A percentile compares a stretch with the other conserved stretches of the same genome.
Evolutionary conservation across 2,888 invertebrate genomes (phyloP).

Genomic region (Tiphia femorata): DNA sequence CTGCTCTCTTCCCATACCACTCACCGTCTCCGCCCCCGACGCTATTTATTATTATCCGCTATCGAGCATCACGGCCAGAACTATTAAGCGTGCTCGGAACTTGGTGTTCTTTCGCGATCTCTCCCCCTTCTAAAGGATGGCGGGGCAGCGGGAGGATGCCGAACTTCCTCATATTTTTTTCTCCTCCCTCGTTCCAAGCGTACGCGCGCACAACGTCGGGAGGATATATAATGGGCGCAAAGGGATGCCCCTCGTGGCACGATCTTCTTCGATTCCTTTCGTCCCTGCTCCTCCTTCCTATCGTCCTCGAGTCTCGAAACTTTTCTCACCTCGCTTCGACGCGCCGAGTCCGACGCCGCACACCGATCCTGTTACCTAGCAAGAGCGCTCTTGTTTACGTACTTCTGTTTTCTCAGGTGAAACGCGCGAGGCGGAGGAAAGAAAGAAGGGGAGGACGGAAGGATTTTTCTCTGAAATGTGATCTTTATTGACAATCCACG

Average conservation of each 20-base stretch:
- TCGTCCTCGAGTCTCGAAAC: neutral
- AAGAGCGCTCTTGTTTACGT: too few relatives aligned
- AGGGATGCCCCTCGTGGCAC: neutral
- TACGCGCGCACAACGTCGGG: neutral
- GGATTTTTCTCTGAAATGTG: too few relatives aligned
- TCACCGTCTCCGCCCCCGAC: neutral
- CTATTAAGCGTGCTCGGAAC: slow-evolving; percentile 42
- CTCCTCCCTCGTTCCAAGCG: neutral
- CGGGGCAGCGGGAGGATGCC: too few relatives aligned
- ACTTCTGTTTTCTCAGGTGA: too few relatives aligned
- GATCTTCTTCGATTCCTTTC: neutral
- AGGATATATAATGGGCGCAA: too few relatives aligned
- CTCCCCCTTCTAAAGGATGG: too few relatives aligned
- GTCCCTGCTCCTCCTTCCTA: neutral
- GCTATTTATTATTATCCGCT: slow-evolving; percentile 64
- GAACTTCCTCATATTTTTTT: slow-evolving; percentile 27
- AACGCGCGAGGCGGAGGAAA: too few relatives aligned
- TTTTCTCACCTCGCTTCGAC: slow-evolving; percentile 1
- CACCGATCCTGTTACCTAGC: too few relatives aligned
- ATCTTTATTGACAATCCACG: too few relatives aligned
- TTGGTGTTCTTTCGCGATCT: slow-evolving; percentile 45
- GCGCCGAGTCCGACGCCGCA: too few relatives aligned
- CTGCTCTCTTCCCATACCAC: neutral
- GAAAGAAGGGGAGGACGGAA: too few relatives aligned
- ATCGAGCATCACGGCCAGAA: slow-evolving; percentile 43